phyloP scores from a whole-genome alignment of 64 coral and sea anemone species.

The Porites australiensis region DNA sequence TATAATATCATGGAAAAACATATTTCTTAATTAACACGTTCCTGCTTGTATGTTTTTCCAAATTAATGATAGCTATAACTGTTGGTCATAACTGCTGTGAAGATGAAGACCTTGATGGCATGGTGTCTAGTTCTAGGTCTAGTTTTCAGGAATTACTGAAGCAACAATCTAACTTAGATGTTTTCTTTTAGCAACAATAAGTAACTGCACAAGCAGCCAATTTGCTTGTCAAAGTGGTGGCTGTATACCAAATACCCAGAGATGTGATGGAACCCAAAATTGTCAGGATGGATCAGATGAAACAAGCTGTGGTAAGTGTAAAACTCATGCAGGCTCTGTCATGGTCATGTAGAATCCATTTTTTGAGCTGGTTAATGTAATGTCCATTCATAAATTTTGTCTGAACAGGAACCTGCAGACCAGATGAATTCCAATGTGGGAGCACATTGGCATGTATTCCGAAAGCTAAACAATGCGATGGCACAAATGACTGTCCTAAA shows the following conservation, averaged over 20 bases:
- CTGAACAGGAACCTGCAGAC: conserved; percentile 35
- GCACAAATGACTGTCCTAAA: conserved; percentile 65
- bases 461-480: conserved; percentile 63
- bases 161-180: background rate
- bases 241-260: conserved; percentile 63
- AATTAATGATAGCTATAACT: too few species aligned
- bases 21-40: too few species aligned
- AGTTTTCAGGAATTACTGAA: too few species aligned
- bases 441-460: conserved; percentile 52
- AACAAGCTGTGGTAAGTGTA: conserved; percentile 59
- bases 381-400: background rate
- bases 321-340: background rate
- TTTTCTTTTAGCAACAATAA: background rate
- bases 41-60: too few species aligned
- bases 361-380: too few species aligned
- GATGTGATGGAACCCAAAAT: conserved; percentile 61
- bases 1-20: too few species aligned
- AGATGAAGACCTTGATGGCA: too few species aligned
- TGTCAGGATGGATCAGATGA: conserved; percentile 89
- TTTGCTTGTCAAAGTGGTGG: conserved; percentile 68
- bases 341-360: too few species aligned
- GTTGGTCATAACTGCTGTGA: too few species aligned
- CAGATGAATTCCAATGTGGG: conserved; percentile 68
- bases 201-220: conserved; percentile 62
- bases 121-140: too few species aligned